Evolutionary conservation across 2,888 invertebrate genomes (phyloP), one percentile per base, ranked within the genome.

Genomic region (Brachypterus glaber): DNA sequence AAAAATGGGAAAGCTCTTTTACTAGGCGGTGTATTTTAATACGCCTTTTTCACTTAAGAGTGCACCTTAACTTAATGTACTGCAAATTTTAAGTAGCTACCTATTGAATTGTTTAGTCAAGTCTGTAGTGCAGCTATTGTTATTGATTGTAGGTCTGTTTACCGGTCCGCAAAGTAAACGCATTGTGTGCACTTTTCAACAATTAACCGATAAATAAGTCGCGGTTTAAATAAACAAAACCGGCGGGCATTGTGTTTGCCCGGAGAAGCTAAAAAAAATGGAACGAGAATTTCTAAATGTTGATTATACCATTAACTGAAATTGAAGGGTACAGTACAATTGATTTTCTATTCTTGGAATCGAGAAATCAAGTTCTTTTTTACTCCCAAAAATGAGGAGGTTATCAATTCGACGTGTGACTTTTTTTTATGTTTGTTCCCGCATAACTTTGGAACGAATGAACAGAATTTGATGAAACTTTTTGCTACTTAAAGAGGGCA

Each of bases 61-160:
- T 45, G 49, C 53, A 53, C 54, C 53, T 55, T 56, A 53, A 46
- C 49, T 48, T 50, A 45, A 39, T 50, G 50, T 48, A 53, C 45
- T 41, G 48, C 50, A 54, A 57, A 57, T 55, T 54, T 51, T 51
- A 54, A 57, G 53, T 50, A 55, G 53, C 46, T n/a, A n/a, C n/a
- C n/a, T 45, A 50, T 49, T 46, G 49, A 50, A 52, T 54, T 55
- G 54, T 55, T 51, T 48, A 50, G 52, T 51, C 46, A 49, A 48
- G 46, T 48, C 46, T 46, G 48, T 41, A 50, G 52, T 50, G 43
- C 45, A n/a, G 39, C 50, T 44, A 52, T 53, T 55, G 48, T 52
- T 52, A 43, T 44, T 43, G 45, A 50, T 44, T 49, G 46, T 43
- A 40, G 31, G 31, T 33, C 39, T 49, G 45, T 45, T 45, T 37